phyloP scores from a whole-genome alignment of 2,797 vertebrate genomes.

The Mormyrus proboscirostris region DNA sequence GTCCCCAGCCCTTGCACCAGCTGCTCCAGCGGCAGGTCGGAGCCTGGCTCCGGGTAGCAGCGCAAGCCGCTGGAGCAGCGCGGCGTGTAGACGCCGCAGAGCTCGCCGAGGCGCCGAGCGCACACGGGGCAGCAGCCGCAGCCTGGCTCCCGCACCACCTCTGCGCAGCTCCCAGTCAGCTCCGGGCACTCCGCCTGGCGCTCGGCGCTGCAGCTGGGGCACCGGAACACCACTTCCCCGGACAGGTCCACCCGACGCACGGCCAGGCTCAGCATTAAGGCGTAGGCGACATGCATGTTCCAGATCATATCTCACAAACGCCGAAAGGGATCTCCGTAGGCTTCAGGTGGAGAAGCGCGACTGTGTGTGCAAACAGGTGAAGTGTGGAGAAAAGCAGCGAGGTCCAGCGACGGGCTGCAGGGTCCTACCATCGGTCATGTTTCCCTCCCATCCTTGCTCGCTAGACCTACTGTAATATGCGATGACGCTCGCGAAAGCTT shows the following conservation, averaged over 20 bases:
- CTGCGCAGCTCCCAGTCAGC: constrained; percentile 56
- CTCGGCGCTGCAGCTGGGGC: constrained; percentile 66
- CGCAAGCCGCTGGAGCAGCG: constrained; percentile 74
- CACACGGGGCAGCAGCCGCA: constrained; percentile 90
- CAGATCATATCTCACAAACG: not conserved
- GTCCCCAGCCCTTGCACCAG: constrained; percentile 76
- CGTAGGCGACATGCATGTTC: constrained; percentile 27
- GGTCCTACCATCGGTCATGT: constrained; percentile 60
- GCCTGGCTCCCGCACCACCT: constrained; percentile 83
- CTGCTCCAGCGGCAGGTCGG: constrained; percentile 74
- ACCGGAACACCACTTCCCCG: constrained; percentile 70
- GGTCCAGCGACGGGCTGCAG: constrained; percentile 39
- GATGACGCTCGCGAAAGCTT: not conserved
- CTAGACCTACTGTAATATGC: not conserved
- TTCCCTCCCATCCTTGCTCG: constrained; percentile 33
- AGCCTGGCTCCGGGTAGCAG: constrained; percentile 71
- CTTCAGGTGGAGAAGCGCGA: constrained; percentile 40
- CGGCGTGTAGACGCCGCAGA: constrained; percentile 83
- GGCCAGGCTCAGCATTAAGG: constrained; percentile 36
- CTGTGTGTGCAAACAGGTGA: constrained; percentile 30
- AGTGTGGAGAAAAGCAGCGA: constrained; percentile 49
- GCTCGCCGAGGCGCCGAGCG: constrained; percentile 72
- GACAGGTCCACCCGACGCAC: constrained; percentile 43
- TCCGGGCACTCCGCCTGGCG: constrained; percentile 58
- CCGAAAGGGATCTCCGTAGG: not conserved